These are phyloP conservation scores for Corynorhinus townsendii DNA, from an alignment of 2,113 vertebrate species.

Conservation along the genomic window DNA sequence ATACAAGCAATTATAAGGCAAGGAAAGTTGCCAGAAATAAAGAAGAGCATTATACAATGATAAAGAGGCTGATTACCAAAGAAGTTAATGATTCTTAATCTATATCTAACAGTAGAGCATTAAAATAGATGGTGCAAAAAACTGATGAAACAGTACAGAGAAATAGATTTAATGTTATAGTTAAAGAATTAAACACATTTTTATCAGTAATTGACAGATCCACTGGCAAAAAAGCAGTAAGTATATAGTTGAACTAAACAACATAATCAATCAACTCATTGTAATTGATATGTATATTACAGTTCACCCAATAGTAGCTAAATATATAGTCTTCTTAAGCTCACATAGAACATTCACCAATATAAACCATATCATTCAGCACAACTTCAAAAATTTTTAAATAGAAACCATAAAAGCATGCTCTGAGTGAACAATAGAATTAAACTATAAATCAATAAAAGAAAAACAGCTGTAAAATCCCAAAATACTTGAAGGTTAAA, in stretches of 20 bases:
- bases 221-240: neutral
- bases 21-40: neutral
- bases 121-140: neutral
- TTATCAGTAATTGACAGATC: neutral
- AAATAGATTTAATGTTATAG: neutral
- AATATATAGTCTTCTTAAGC: neutral
- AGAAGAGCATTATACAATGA: neutral
- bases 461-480: neutral
- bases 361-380: neutral
- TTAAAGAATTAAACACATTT: neutral
- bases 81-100: neutral
- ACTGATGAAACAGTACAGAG: neutral
- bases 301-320: too few relatives aligned
- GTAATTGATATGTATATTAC: neutral
- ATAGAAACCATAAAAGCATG: neutral
- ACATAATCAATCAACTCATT: neutral
- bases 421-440: neutral
- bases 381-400: neutral
- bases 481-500: neutral
- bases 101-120: neutral
- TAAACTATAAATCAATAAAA: neutral
- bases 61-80: neutral
- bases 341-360: neutral
- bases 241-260: neutral
- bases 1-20: neutral